Evolutionary conservation across 2,113 vertebrate species (phyloP), one percentile per base, ranked within the genome.

Genomic region (Sterna hirundo): DNA sequence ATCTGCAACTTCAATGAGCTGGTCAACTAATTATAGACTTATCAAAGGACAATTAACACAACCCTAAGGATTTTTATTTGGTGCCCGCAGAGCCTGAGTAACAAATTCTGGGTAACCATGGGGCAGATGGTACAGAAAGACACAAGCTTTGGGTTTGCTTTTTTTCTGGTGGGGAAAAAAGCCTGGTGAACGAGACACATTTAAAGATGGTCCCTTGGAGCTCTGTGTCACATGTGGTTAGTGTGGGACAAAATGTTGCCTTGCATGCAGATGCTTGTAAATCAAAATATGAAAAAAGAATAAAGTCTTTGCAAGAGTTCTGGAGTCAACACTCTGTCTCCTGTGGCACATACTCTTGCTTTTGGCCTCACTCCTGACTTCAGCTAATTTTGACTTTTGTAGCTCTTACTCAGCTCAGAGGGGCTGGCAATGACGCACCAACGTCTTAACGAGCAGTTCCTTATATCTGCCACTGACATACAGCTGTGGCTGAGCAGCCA

Each of bases 1-100:
- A 49, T 93, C 74, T 92, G 52, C 0, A 0, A 46, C 70, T 93
- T 84, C 75, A 95, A 0, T 91, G 61, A 86, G 49, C 71, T n/a
- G 10, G 83, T 76, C 90, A 91, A 68, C 42, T 96, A 95, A 95
- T 96, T 97, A 93, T 34, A 95, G 51, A n/a, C 70, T 89, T 47
- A 76, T 90, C 72, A 82, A 96, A 96, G 88, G 92, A 88, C 77
- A 94, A 94, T 96, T 94, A 96, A 72, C 4, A 32, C 58, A 94
- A 68, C 65, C 61, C 44, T 80, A 51, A 83, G 52, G 36, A 66
- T 80, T 90, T 86, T 83, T 49, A 29, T 79, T 87, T 82, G 69
- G 12, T 82, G 74, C 44, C 44, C 11, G 4, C 60, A 90, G 74
- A 96, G 65, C 54, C 79, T 61, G 62, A 62, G 42, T 70, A 91